phyloP scores from a whole-genome alignment of 1,140 invertebrate genomes.

The Hycleus phaleratus region DNA sequence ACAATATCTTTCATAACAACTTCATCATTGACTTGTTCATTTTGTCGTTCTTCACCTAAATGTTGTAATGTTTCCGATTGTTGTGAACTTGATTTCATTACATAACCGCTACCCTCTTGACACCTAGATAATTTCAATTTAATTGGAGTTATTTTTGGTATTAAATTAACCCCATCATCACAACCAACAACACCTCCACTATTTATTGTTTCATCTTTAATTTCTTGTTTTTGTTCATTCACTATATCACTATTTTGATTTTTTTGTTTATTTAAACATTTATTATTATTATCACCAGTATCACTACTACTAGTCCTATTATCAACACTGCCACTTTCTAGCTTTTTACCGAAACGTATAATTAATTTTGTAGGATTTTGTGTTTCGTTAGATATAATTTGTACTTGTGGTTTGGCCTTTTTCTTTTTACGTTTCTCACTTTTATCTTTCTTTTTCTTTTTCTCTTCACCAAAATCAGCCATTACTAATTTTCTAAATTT shows the following conservation, averaged over 20 bases:
- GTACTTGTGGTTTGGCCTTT: constrained; percentile 51
- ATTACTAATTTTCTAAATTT: constrained; percentile 74
- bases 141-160: constrained; percentile 61
- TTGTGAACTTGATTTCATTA: constrained; percentile 44
- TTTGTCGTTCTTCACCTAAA: constrained; percentile 20
- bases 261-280: neutral
- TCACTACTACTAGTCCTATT: constrained; percentile 25
- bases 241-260: neutral
- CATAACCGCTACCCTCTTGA: constrained; percentile 60
- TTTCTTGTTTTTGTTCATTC: neutral
- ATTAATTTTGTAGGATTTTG: constrained; percentile 42
- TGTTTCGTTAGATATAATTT: constrained; percentile 56
- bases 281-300: constrained; percentile 13
- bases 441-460: constrained; percentile 55
- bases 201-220: constrained; percentile 1
- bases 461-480: constrained; percentile 61
- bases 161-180: neutral
- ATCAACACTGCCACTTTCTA: constrained; percentile 34
- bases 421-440: constrained; percentile 59
- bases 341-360: constrained; percentile 50
- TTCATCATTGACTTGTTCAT: constrained; percentile 24
- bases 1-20: constrained; percentile 17
- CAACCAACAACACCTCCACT: neutral
- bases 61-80: constrained; percentile 18
- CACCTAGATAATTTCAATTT: constrained; percentile 73